Evolutionary conservation across 2,797 vertebrate species (phyloP).

Genomic region (Sebastes ruberrimus): DNA sequence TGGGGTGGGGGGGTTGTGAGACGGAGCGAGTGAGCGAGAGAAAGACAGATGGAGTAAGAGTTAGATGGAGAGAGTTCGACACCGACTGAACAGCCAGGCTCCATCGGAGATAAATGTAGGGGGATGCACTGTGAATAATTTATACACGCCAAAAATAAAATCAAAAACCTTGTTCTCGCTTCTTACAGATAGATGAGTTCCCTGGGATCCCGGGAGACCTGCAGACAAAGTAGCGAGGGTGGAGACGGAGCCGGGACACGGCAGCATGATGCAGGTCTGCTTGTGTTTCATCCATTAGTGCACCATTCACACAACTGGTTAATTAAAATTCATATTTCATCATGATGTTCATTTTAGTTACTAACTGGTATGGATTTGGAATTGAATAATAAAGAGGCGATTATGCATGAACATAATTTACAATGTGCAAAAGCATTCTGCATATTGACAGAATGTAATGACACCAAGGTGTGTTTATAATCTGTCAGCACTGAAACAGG

Average conservation of each 20-base stretch:
- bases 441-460: not conserved
- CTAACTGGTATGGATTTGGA: constrained; percentile 34
- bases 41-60: constrained; percentile 63
- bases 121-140: constrained; percentile 79
- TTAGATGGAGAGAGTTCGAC: constrained; percentile 63
- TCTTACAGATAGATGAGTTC: constrained; percentile 68
- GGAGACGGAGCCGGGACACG: constrained; percentile 35
- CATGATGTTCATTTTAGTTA: constrained; percentile 31
- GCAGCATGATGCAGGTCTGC: constrained; percentile 27
- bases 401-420: not conserved
- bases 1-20: not conserved
- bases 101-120: constrained; percentile 75
- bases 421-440: not conserved
- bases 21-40: constrained; percentile 27
- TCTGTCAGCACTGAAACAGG: not conserved
- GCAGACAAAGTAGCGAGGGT: constrained; percentile 56
- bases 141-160: constrained; percentile 76
- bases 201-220: constrained; percentile 50
- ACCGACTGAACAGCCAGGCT: constrained; percentile 60
- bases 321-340: constrained; percentile 70
- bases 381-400: constrained; percentile 1
- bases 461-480: not conserved
- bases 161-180: constrained; percentile 65
- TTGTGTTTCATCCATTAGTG: constrained; percentile 43
- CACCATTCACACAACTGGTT: constrained; percentile 51